A percentile compares a stretch with the other conserved stretches of the same genome.
These are phyloP conservation scores for Operophtera brumata DNA, from an alignment of 2,888 invertebrate species.

Conservation along the genomic window DNA sequence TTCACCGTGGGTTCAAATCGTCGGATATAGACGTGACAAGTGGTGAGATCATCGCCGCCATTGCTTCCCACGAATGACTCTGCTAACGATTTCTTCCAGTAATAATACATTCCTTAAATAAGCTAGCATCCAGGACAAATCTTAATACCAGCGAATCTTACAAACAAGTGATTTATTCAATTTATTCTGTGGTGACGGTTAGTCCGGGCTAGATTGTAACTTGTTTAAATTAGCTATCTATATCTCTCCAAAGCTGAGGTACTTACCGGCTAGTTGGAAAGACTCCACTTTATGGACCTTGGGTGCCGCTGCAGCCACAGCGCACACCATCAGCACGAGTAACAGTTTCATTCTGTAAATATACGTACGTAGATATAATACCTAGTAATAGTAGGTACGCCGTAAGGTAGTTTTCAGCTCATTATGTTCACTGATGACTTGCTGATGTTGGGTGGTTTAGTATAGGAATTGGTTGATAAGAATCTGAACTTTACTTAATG, in stretches of 20 bases:
- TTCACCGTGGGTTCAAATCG: no score
- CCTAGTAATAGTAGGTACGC: not conserved
- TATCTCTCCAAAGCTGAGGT: not conserved
- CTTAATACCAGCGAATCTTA: no score
- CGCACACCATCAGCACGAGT: slow-evolving; percentile 52
- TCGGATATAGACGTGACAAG: no score
- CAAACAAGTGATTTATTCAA: no score
- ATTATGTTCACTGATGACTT: slow-evolving; percentile 1
- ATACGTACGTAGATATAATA: not conserved
- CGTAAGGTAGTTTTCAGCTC: not conserved
- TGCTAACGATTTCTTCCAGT: no score
- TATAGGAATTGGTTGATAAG: slow-evolving; percentile 1
- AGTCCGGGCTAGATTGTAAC: no score
- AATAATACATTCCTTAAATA: no score
- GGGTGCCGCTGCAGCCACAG: slow-evolving; percentile 54
- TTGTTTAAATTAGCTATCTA: no score
- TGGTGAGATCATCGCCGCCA: no score
- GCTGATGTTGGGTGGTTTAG: not conserved
- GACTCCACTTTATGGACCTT: slow-evolving; percentile 31
- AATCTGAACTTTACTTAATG: slow-evolving; percentile 11
- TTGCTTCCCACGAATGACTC: no score
- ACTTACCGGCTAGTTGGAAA: slow-evolving; percentile 32
- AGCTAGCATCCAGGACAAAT: no score
- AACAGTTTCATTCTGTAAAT: slow-evolving; percentile 62
- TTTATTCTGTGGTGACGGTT: no score